These are phyloP conservation scores for Columbina picui DNA, from an alignment of 2,113 vertebrate genomes.

Conservation along the genomic window DNA sequence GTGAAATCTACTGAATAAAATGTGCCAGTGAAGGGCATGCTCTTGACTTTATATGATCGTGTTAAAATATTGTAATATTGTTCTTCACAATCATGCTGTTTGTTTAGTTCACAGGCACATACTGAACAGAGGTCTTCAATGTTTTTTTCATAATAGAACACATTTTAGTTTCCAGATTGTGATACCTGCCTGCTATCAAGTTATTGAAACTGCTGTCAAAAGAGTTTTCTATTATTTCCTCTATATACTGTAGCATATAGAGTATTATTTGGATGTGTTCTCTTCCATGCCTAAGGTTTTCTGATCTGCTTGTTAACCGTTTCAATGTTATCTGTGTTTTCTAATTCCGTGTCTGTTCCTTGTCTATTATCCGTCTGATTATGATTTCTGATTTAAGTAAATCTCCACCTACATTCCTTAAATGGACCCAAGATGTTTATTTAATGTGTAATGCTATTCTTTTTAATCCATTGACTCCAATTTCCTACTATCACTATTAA, in stretches of 20 bases:
- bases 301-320: background rate
- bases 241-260: background rate
- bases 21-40: background rate
- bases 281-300: background rate
- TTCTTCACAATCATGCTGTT: background rate
- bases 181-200: background rate
- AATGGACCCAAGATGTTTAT: background rate
- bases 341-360: background rate
- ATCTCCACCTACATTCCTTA: background rate
- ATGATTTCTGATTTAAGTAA: slow-evolving; percentile 28
- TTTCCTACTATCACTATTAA: slow-evolving; percentile 8
- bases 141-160: background rate
- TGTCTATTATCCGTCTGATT: background rate
- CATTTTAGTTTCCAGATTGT: background rate
- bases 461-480: background rate
- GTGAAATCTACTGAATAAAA: background rate
- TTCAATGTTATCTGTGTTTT: background rate
- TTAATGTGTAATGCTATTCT: background rate
- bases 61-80: background rate
- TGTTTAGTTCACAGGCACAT: background rate
- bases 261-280: background rate
- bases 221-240: background rate
- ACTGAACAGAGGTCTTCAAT: background rate
- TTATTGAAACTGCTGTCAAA: background rate
- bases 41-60: background rate